Evolutionary conservation across 2,113 vertebrate species (phyloP).

Genomic region (Mormyrus lacerda): DNA sequence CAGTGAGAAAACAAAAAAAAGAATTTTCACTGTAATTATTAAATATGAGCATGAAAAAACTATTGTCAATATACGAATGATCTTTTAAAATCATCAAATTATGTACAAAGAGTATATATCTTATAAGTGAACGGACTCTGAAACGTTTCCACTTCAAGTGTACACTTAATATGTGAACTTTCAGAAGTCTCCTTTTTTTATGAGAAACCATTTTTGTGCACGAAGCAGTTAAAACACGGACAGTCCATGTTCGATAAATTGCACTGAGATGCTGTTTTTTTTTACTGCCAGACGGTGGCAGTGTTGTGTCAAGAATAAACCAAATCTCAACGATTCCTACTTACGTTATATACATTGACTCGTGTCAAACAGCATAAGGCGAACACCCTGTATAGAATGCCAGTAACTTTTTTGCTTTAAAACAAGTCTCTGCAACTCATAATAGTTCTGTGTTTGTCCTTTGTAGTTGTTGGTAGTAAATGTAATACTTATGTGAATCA

Average conservation of each 20-base stretch:
- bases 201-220: not conserved
- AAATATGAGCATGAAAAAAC: not conserved
- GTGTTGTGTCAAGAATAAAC: not conserved
- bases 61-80: not conserved
- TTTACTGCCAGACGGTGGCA: not conserved
- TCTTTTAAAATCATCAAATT: no score
- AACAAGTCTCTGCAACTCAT: not conserved
- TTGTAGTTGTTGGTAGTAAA: not conserved
- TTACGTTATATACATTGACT: not conserved
- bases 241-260: not conserved
- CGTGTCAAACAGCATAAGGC: not conserved
- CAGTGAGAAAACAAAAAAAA: not conserved
- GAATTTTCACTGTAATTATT: not conserved
- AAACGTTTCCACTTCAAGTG: not conserved
- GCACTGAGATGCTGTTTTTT: not conserved
- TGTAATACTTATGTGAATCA: not conserved
- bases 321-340: not conserved
- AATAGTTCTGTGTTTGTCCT: not conserved
- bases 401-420: not conserved
- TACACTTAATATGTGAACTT: no score
- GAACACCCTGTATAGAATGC: not conserved
- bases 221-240: not conserved
- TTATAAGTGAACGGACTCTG: not conserved
- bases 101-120: not conserved
- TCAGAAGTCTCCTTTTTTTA: not conserved